Conservation (phyloP, 2,113 vertebrate genomes). For the Chaetops frenatus region DNA sequence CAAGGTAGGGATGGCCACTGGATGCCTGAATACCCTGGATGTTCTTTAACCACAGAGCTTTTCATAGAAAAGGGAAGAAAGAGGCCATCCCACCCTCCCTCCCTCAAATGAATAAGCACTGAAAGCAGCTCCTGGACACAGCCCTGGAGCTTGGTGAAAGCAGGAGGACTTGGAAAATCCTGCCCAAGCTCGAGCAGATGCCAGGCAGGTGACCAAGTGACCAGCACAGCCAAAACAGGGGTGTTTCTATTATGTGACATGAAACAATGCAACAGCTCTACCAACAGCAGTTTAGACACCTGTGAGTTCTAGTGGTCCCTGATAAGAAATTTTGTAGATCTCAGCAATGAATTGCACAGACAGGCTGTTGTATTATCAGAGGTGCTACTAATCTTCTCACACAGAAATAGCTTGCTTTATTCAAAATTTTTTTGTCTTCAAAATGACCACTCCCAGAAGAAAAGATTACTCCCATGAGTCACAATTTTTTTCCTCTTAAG, state of each 20-base stretch:
- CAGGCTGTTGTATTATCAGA: neutral
- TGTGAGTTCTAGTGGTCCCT: neutral
- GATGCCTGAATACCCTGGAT: neutral
- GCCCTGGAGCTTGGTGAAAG: neutral
- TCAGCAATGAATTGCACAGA: neutral
- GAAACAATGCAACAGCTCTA: neutral
- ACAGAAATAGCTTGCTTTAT: neutral
- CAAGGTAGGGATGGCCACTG: neutral
- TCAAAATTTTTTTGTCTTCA: neutral
- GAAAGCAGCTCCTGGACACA: neutral
- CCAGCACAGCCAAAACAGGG: neutral
- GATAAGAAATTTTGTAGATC: neutral
- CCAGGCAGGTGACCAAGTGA: neutral
- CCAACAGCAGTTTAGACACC: neutral
- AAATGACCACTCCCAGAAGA: neutral
- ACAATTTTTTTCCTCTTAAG: neutral
- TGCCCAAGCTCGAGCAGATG: neutral
- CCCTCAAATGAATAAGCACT: neutral
- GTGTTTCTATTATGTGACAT: neutral
- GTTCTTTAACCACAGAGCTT: neutral
- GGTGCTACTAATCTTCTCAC: neutral
- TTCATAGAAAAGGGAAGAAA: neutral
- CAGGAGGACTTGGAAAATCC: neutral
- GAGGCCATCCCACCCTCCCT: neutral
- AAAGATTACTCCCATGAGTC: neutral